Evolutionary conservation across 2,888 invertebrate species (phyloP), one percentile per base, ranked within the genome.

Genomic region (Folsomia manolachei): DNA sequence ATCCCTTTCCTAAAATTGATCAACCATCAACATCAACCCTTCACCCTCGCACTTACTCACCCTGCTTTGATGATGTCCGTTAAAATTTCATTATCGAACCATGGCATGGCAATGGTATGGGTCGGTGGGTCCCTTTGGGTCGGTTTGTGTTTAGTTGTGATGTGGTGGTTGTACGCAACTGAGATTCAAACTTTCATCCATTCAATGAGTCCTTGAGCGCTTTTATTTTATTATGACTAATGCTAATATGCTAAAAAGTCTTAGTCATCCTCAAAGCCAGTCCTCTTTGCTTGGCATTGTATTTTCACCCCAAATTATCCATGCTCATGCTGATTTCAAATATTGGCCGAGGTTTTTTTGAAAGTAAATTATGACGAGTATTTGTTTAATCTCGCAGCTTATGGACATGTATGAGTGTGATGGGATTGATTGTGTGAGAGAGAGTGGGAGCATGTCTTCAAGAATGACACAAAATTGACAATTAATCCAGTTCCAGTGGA

Each of bases 41-140:
- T 21, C 24, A 39, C 39, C 39, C 39, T 39, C 39, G 39, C 39
- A 39, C 39, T 39, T 14, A 39, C 39, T 39, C 39, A 25, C 62
- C 25, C 24, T 62, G 62, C 62, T 62, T 14, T 62, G 62, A 62
- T 62, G 62, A 62, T 62, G 68, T 71, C 71, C 71, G 71, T 68
- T 71, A 68, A 71, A 71, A 71, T 68, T 71, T 71, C 25, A 52
- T 71, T 62, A 71, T 19, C 68, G 56, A 68, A 71, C 51, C 66
- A 52, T 62, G 39, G 62, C n/a, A n/a, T n/a, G n/a, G n/a, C n/a
- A n/a, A n/a, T n/a, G n/a, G n/a, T n/a, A n/a, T n/a, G n/a, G n/a
- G n/a, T n/a, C n/a, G n/a, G n/a, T n/a, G n/a, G n/a, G n/a, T n/a
- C n/a, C n/a, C n/a, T n/a, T n/a, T n/a, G 39, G 39, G 39, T 39